Evolutionary conservation across 2,113 vertebrate genomes (phyloP).

Genomic region (Illadopsis cleaveri): DNA sequence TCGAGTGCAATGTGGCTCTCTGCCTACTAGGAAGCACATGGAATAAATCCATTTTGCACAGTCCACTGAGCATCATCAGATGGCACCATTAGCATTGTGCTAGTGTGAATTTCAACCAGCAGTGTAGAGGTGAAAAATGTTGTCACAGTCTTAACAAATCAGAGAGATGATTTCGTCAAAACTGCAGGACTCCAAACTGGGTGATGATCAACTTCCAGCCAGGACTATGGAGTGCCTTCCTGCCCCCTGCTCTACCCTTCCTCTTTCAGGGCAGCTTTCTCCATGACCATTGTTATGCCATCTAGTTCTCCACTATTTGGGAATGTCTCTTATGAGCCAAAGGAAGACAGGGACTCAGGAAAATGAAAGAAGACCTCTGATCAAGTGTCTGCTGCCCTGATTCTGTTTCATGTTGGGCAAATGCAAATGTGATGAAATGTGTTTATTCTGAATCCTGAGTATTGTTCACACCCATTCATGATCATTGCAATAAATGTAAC

Average conservation of each 20-base stretch:
- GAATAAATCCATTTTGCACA: slow-evolving; percentile 12
- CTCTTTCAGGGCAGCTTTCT: neutral
- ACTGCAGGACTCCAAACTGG: neutral
- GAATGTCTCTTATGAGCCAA: neutral
- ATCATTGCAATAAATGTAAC: neutral
- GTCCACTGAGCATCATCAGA: neutral
- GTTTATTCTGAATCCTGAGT: neutral
- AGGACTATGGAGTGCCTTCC: neutral
- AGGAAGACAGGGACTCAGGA: neutral
- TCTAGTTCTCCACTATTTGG: neutral
- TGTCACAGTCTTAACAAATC: neutral
- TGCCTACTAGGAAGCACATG: slow-evolving; percentile 1
- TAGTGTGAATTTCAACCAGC: neutral
- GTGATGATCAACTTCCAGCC: neutral
- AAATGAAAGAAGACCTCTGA: neutral
- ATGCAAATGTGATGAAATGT: neutral
- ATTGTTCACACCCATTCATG: neutral
- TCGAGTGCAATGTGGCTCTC: neutral
- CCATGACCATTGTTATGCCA: neutral
- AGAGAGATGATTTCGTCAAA: neutral
- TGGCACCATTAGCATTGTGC: neutral
- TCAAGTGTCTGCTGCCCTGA: neutral
- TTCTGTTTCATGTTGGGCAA: neutral
- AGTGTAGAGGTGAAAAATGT: neutral
- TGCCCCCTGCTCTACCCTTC: neutral